Evolutionary conservation across 2,113 vertebrate species (phyloP).

Genomic region (Chionomys nivalis): DNA sequence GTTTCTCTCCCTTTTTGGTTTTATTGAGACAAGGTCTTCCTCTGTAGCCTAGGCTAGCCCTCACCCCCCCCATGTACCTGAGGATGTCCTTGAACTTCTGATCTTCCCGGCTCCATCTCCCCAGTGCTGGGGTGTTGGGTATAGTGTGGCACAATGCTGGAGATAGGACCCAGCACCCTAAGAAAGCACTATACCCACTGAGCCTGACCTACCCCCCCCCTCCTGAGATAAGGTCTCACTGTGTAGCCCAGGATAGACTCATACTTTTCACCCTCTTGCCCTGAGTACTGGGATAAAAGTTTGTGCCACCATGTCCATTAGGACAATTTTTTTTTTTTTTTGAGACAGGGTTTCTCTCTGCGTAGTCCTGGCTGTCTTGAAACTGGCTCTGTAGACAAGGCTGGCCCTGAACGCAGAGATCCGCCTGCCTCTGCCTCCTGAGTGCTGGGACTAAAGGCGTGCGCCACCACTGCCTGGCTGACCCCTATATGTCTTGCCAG

Average conservation of each 20-base stretch:
- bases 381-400: not conserved
- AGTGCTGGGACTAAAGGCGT: not conserved
- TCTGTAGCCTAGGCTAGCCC: not conserved
- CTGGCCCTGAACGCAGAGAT: not conserved
- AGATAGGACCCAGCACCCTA: not conserved
- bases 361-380: not conserved
- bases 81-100: not conserved
- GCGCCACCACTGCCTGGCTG: not conserved
- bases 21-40: not conserved
- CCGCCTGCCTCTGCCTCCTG: not conserved
- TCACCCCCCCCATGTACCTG: not conserved
- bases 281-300: not conserved
- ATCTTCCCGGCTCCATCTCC: not conserved
- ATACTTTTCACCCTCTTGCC: not conserved
- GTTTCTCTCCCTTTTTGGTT: not conserved
- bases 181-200: no score
- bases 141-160: not conserved
- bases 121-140: not conserved
- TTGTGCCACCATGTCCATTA: not conserved
- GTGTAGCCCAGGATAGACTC: not conserved
- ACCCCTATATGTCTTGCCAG: not conserved
- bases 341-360: not conserved
- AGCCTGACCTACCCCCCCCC: no score
- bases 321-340: not conserved
- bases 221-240: not conserved